These are phyloP conservation scores for Zelleria hepariella DNA, from an alignment of 2,888 invertebrate genomes.

Conservation along the genomic window DNA sequence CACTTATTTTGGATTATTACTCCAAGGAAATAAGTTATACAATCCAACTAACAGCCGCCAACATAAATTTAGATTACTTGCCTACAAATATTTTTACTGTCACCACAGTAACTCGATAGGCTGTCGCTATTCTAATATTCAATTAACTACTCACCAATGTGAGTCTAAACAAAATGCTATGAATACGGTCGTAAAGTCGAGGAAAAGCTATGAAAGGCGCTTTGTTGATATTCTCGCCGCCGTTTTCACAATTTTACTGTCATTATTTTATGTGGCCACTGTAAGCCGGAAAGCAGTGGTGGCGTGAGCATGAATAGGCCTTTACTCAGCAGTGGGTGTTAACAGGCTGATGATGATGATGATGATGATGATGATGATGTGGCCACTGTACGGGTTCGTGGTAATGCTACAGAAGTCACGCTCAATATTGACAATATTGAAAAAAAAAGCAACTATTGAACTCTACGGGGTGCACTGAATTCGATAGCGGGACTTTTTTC, in stretches of 20 bases:
- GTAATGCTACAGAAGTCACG: too few relatives aligned
- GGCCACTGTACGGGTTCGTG: too few relatives aligned
- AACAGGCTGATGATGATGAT: too few relatives aligned
- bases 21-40: neutral
- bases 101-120: neutral
- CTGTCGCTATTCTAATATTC: neutral
- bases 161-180: neutral
- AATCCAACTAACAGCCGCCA: neutral
- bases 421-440: too few relatives aligned
- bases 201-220: neutral
- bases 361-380: too few relatives aligned
- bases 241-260: neutral
- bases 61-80: neutral
- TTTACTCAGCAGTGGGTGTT: too few relatives aligned
- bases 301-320: too few relatives aligned
- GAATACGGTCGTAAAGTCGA: neutral
- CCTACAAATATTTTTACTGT: neutral
- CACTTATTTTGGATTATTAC: neutral
- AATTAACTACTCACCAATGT: neutral
- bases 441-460: too few relatives aligned
- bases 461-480: too few relatives aligned
- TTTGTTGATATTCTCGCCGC: neutral
- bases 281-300: too few relatives aligned
- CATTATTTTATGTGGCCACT: neutral
- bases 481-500: too few relatives aligned